Percentiles rank a stretch among this genome's conserved stretches.
phyloP scores from a whole-genome alignment of 1,140 invertebrate species.

The Drosophila mauritiana region DNA sequence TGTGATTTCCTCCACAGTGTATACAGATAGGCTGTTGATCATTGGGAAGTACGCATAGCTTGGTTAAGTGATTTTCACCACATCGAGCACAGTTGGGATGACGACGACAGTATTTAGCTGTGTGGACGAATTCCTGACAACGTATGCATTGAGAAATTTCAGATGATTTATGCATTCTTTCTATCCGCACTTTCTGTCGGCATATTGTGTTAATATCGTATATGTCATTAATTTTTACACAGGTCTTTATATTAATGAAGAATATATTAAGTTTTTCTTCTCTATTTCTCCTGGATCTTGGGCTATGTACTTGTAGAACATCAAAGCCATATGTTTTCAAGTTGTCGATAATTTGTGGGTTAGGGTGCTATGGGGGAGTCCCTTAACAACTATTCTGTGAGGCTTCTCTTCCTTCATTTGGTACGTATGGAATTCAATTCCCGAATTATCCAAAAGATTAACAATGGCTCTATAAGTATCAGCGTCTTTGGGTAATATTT shows the following conservation, averaged over 20 bases:
- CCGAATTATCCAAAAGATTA: too few species aligned
- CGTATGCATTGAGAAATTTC: not conserved
- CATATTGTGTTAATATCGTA: not conserved
- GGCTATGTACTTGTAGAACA: constrained; percentile 19
- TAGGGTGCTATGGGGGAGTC: not conserved
- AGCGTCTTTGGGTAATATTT: too few species aligned
- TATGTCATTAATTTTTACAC: constrained; percentile 9
- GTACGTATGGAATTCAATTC: too few species aligned
- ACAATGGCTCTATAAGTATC: too few species aligned
- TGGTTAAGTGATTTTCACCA: too few species aligned
- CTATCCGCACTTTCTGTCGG: too few species aligned
- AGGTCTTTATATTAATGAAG: constrained; percentile 28
- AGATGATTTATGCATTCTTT: not conserved
- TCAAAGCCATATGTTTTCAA: constrained; percentile 13
- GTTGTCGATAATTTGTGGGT: not conserved
- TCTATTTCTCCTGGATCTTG: constrained; percentile 16
- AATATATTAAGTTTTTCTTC: constrained; percentile 27
- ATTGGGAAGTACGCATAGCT: too few species aligned
- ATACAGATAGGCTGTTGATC: too few species aligned
- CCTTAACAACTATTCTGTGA: not conserved
- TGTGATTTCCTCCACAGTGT: too few species aligned
- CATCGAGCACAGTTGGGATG: not conserved
- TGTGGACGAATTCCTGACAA: not conserved
- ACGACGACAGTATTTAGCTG: constrained; percentile 7
- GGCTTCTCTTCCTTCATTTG: not conserved